Base-by-base conservation (phyloP, 1,140 invertebrate genomes). In the Drosophila lini region DNA sequence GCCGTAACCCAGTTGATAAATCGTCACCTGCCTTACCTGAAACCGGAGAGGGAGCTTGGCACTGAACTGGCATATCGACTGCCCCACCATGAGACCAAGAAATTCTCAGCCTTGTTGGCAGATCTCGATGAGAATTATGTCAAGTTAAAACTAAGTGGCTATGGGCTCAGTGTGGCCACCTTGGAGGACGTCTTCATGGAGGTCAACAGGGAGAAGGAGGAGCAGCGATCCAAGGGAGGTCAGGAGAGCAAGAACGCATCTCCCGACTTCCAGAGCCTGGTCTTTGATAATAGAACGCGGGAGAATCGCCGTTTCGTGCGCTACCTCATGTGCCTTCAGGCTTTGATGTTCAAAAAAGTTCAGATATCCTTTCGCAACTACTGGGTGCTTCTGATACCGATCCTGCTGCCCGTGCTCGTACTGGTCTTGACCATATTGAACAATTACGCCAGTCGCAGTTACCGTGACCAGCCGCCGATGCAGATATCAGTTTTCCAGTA, bases 121-220 rank as follows among this genome's bases (percentile, higher is more conserved):
- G 73, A 77, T 6, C 65, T 92, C 7, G 91, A 92, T 62, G 3
- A 55, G 0, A 31, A 80, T 3, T 69, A 69, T 0, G 32, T 25
- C 0, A 41, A 74, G 0, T 5, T 92, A 6, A 59, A 71, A 38
- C 15, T 98, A 47, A 95, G 94, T 64, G 97, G 96, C 80, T 98
- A 97, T 91, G 97, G 97, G 0, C 95, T 98, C 0, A 98, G 97
- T 28, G 98, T 98, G 95, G 98, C 97, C 10, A 97, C 97, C 0
- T 91, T 99, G 58, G 98, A 99, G 92, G 97, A 99, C 91, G 97
- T 97, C 4, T 95, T 94, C 59, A 92, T 98, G 34, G 97, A 83
- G 69, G 80, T 91, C n/a, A 56, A 44, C 8, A 45, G 25, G 25
- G 25, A 28, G 25, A 5, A 28, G 25, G 5, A 9, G 13, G 19